Base-by-base conservation (phyloP, 2,888 invertebrate species). In the Vannuccia rotundouncinata region DNA sequence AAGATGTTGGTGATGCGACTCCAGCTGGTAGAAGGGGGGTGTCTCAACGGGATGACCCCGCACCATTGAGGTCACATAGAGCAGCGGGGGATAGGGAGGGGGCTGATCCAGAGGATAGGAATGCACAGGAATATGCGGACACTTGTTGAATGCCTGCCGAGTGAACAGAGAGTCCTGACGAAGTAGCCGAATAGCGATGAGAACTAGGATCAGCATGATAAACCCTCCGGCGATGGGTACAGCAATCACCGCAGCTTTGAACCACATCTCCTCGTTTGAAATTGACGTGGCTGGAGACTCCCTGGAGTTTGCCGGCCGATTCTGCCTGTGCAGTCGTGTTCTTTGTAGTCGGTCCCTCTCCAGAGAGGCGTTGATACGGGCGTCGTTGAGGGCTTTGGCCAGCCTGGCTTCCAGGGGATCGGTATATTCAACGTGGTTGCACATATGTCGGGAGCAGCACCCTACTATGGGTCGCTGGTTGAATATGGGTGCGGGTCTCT, bases 171-270 rank as follows among this genome's bases (percentile, higher is more conserved):
- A 82, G 83, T 89, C 89, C 83, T 85, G 88, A 85, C 86, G 91
- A 80, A 94, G 90, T 84, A 94, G 91, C 83, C 92, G 91, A 79
- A 93, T 91, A 0, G 93, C 94, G 76, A 93, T 90, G 17, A 91
- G 90, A 29, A 94, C 92, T 78, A 94, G 89, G 73, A 93, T 90
- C 84, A 94, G 91, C 80, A 94, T 89, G 81, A 93, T 93, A 82
- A 93, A 91, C 74, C 92, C 92, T 0, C 94, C 94, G 83, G 93
- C 93, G 82, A 94, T 93, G 0, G 94, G 93, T n/a, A 94, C 94
- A 0, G 93, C 93, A 73, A 94, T 93, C 77, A 93, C 93, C 31
- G 94, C 93, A 0, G 93, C 93, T 84, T 92, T 92, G 89, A 94
- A 93, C 93, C 93, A 94, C 81, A 92, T 91, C 83, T 92, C 91